A percentile compares a stretch with the other conserved stretches of the same genome.
Conservation (phyloP, 1,140 invertebrate genomes). For the Andrena cerasifolii region DNA sequence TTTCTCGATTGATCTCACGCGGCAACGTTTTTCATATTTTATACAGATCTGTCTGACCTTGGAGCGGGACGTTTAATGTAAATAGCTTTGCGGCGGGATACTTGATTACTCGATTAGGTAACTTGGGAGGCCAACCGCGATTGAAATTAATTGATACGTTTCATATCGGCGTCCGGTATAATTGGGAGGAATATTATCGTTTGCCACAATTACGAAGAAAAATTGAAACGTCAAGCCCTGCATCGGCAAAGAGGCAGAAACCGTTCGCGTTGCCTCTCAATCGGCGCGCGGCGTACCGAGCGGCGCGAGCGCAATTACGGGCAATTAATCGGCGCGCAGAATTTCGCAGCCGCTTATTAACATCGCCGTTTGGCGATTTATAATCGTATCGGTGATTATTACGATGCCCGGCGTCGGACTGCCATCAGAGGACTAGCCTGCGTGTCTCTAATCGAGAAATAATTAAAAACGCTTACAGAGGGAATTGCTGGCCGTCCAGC, state of each 20-base stretch:
- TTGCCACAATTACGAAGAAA: neutral
- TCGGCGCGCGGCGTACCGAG: neutral
- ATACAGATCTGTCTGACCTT: too few species aligned
- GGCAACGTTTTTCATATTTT: too few species aligned
- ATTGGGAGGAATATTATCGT: slow-evolving; percentile 1
- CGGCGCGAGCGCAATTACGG: slow-evolving; percentile 1
- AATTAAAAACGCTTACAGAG: slow-evolving; percentile 27
- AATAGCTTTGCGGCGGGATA: too few species aligned
- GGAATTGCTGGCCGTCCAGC: slow-evolving; percentile 10
- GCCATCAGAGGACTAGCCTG: neutral
- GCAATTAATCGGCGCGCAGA: slow-evolving; percentile 23
- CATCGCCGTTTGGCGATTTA: neutral
- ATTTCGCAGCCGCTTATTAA: slow-evolving; percentile 18
- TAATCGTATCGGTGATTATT: neutral
- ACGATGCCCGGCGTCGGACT: neutral
- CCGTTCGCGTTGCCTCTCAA: neutral
- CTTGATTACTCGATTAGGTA: neutral
- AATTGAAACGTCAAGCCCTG: slow-evolving; percentile 22
- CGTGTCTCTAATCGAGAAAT: slow-evolving; percentile 14
- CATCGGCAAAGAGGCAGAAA: neutral
- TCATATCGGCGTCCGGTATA: neutral
- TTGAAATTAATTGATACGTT: neutral
- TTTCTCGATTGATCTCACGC: too few species aligned
- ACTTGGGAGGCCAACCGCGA: neutral
- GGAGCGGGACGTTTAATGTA: too few species aligned